Evolutionary conservation across 2,888 invertebrate genomes (phyloP), one percentile per base, ranked within the genome.

Genomic region (Diplazon laetatorius): DNA sequence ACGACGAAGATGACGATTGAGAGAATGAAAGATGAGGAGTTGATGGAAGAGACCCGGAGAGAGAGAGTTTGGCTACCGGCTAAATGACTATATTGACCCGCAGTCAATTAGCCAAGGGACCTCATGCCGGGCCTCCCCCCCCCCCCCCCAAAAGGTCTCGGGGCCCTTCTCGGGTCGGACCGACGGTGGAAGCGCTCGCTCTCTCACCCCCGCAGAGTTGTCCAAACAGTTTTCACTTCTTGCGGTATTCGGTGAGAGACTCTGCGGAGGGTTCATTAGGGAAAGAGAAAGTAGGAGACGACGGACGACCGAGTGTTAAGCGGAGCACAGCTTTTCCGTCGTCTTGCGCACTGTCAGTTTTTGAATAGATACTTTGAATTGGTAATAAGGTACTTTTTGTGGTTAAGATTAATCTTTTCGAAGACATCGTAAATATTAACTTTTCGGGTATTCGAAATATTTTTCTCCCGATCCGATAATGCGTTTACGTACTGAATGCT

Each of bases 61-160:
- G 30, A 10, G 39, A 22, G 44, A 59, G 71, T 50, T 76, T 42
- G 75, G 70, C 80, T 73, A 78, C 73, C 70, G 83, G 78, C 75
- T 78, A 83, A 85, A 84, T 83, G 82, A 84, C 82, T 85, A 82
- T 80, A 83, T 85, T 82, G 83, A 81, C 81, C 82, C 74, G 78
- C 78, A 76, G 83, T 85, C 82, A 85, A 85, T 85, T 85, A 85
- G 82, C 79, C 78, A 18, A 16, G 22, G 62, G 72, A 80, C 82
- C 82, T 80, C 82, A 76, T 73, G 81, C 77, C 71, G 76, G 71
- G 81, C 50, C n/a, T n/a, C n/a, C n/a, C n/a, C n/a, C n/a, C n/a
- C n/a, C n/a, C n/a, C n/a, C n/a, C 52, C 42, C 50, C 42, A 37
- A 72, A 79, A 72, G 46, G 63, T 50, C 60, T 55, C 30, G 62